These are phyloP conservation scores for Cynopterus sphinx DNA, from an alignment of 2,797 vertebrate species.

Conservation along the genomic window DNA sequence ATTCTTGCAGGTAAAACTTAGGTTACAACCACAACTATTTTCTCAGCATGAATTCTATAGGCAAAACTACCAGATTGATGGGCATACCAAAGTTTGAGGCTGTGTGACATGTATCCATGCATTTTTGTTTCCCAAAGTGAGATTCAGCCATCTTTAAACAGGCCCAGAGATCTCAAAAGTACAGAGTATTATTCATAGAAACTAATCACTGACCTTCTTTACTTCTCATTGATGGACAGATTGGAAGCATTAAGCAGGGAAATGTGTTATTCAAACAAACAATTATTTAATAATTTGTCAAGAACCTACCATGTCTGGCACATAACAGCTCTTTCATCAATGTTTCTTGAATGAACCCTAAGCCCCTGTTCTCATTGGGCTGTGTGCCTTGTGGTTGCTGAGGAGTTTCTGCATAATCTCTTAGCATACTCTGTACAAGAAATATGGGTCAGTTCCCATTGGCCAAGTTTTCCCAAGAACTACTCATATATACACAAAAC, in stretches of 20 bases:
- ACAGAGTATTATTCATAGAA: neutral
- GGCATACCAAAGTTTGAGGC: neutral
- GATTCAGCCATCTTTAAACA: neutral
- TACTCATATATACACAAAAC: neutral
- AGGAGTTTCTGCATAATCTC: neutral
- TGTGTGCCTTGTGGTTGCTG: neutral
- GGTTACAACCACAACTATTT: neutral
- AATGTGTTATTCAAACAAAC: neutral
- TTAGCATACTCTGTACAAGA: neutral
- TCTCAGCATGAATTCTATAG: neutral
- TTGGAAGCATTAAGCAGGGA: neutral
- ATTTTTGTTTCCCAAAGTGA: neutral
- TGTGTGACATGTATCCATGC: neutral
- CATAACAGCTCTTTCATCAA: neutral
- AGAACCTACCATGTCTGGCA: neutral
- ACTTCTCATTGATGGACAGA: neutral
- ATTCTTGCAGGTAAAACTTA: neutral
- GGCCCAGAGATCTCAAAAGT: neutral
- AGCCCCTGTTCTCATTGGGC: neutral
- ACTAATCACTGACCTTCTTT: neutral
- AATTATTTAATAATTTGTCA: conserved; percentile 5
- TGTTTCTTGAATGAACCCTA: neutral
- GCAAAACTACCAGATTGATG: neutral
- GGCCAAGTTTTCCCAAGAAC: neutral
- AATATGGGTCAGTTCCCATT: neutral